Conservation (phyloP, 2,888 invertebrate genomes). For the Ophion slaviceki region DNA sequence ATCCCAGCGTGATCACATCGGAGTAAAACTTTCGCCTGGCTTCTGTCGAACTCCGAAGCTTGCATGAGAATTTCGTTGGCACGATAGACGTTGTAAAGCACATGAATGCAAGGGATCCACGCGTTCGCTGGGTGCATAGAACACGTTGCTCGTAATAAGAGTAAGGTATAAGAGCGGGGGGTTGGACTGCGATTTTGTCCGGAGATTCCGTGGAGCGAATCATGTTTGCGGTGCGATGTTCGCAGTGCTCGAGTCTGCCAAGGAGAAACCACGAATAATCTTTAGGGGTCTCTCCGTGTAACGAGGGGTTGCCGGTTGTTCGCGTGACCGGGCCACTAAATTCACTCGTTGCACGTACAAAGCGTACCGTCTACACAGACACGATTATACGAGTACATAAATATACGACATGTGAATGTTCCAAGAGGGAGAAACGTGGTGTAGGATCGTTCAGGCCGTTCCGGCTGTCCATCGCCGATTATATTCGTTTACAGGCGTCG, state of each 20-base stretch:
- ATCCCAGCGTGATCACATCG: neutral
- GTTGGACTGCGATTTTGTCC: constrained; percentile 58
- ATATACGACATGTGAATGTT: constrained; percentile 5
- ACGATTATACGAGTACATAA: neutral
- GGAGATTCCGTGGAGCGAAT: constrained; percentile 58
- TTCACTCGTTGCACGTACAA: constrained; percentile 49
- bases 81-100: constrained; percentile 48
- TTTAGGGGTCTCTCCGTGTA: constrained; percentile 59
- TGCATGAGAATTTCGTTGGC: constrained; percentile 58
- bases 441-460: constrained; percentile 18
- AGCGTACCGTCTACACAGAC: constrained; percentile 16
- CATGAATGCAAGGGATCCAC: constrained; percentile 33
- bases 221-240: constrained; percentile 49
- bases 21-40: constrained; percentile 51
- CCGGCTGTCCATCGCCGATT: neutral
- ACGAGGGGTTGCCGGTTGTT: constrained; percentile 64
- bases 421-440: neutral
- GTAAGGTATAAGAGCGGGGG: constrained; percentile 21
- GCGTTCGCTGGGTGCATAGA: constrained; percentile 13
- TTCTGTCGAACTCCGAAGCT: constrained; percentile 37
- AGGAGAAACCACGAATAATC: constrained; percentile 62
- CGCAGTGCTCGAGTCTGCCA: constrained; percentile 14
- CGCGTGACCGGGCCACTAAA: constrained; percentile 66
- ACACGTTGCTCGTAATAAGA: constrained; percentile 62
- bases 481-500: constrained; percentile 22